phyloP scores from a whole-genome alignment of 2,797 vertebrate species.

The Epinephelus awoara region DNA sequence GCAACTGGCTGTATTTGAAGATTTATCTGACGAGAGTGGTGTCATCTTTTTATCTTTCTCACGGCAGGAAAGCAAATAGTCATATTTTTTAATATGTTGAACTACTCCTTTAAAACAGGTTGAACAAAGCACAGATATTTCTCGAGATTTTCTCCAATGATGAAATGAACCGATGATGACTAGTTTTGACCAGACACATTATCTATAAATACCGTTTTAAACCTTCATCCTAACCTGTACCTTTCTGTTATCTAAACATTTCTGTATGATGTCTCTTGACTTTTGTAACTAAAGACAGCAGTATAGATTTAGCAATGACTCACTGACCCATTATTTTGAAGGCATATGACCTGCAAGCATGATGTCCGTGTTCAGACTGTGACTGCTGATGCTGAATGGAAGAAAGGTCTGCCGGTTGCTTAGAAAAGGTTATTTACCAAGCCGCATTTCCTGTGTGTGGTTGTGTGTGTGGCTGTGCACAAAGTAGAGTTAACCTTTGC shows the following conservation, averaged over 20 bases:
- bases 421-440: constrained; percentile 62
- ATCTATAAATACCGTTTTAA: not conserved
- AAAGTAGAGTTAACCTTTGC: constrained; percentile 48
- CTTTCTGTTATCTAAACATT: not conserved
- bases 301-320: constrained; percentile 15
- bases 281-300: not conserved
- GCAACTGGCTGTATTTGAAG: not conserved
- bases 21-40: too few species aligned
- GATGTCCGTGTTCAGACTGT: constrained; percentile 30
- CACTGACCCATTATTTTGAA: constrained; percentile 46
- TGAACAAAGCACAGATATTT: not conserved
- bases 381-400: constrained; percentile 55
- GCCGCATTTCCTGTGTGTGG: constrained; percentile 42
- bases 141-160: too few species aligned
- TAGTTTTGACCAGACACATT: not conserved
- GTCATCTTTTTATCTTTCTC: not conserved
- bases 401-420: constrained; percentile 47
- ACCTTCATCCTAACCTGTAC: not conserved
- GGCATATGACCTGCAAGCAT: constrained; percentile 29
- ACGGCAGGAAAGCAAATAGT: not conserved
- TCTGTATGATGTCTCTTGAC: not conserved
- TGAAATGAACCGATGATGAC: not conserved
- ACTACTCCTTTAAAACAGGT: not conserved
- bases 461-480: constrained; percentile 11
- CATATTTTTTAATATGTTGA: not conserved